Evolutionary conservation across 1,140 invertebrate species (phyloP).

Genomic region (Ectropis grisescens): DNA sequence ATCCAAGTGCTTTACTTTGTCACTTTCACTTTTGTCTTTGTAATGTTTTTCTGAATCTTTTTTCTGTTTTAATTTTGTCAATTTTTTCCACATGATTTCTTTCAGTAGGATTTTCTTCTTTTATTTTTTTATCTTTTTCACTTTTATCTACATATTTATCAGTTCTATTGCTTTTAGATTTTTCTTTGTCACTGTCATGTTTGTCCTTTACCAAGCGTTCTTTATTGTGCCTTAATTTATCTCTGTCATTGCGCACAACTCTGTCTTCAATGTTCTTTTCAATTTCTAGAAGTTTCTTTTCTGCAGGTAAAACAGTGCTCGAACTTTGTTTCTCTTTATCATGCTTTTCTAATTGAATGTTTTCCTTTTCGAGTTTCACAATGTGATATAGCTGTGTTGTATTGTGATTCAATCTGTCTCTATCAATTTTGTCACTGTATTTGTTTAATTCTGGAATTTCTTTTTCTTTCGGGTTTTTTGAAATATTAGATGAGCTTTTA

Average conservation of each 20-base stretch:
- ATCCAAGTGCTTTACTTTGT: too few species aligned
- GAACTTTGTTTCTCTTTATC: constrained; percentile 22
- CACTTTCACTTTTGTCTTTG: too few species aligned
- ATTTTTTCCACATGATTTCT: constrained; percentile 25
- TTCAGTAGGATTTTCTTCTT: constrained; percentile 49
- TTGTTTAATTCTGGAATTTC: too few species aligned
- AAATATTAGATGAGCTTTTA: too few species aligned
- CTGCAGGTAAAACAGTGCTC: constrained; percentile 12
- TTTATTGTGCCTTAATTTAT: constrained; percentile 31
- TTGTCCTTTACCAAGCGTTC: constrained; percentile 64
- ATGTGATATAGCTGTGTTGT: constrained; percentile 17
- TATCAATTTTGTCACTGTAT: constrained; percentile 25
- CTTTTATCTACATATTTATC: constrained; percentile 22
- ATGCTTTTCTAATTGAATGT: constrained; percentile 41
- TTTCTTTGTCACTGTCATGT: constrained; percentile 65
- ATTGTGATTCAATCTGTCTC: constrained; percentile 25
- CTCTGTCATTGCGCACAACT: constrained; percentile 34
- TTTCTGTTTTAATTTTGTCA: constrained; percentile 18
- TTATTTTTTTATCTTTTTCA: constrained; percentile 54
- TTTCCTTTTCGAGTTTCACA: constrained; percentile 37
- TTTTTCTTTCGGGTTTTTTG: too few species aligned
- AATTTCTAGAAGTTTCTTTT: constrained; percentile 29
- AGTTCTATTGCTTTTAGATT: constrained; percentile 31
- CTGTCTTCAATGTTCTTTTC: constrained; percentile 40
- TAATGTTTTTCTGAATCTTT: constrained; percentile 60